A percentile compares a stretch with the other conserved stretches of the same genome.
Evolutionary conservation across 2,888 invertebrate genomes (phyloP).

Genomic region (Hyppa rectilinea): DNA sequence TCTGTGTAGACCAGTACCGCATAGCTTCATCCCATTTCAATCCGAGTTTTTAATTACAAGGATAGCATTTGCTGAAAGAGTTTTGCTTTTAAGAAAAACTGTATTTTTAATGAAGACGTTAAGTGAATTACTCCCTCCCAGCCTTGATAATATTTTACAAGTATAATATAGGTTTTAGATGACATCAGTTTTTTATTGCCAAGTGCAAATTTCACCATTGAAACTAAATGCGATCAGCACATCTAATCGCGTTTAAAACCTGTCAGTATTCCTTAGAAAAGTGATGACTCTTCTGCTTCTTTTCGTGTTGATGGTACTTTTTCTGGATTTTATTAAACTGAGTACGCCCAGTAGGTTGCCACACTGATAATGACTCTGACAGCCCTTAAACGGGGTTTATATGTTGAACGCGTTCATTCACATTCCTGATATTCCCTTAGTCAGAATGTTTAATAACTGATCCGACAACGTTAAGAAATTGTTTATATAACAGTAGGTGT

Average conservation of each 20-base stretch:
- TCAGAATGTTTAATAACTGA: constrained; percentile 5
- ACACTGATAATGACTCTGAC: no score
- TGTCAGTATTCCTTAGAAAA: no score
- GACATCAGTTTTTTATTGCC: not conserved
- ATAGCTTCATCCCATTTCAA: not conserved
- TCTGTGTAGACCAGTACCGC: not conserved
- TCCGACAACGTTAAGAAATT: not conserved
- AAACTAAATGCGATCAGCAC: no score
- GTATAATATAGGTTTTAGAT: constrained; percentile 1
- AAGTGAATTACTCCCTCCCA: not conserved
- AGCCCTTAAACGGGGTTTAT: no score
- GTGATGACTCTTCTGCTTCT: no score
- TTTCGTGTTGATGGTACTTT: no score
- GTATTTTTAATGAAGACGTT: constrained; percentile 14
- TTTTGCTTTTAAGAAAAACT: constrained; percentile 17
- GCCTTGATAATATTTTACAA: constrained; percentile 15
- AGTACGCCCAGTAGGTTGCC: no score
- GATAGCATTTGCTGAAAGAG: constrained; percentile 44
- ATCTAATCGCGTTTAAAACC: no score
- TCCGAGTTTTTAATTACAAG: constrained; percentile 72
- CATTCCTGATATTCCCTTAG: no score
- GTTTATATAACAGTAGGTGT: not conserved
- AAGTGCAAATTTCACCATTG: no score
- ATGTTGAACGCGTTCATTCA: no score
- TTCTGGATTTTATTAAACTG: no score